Evolutionary conservation across 2,888 invertebrate species (phyloP).

Genomic region (Epinotia ramella): DNA sequence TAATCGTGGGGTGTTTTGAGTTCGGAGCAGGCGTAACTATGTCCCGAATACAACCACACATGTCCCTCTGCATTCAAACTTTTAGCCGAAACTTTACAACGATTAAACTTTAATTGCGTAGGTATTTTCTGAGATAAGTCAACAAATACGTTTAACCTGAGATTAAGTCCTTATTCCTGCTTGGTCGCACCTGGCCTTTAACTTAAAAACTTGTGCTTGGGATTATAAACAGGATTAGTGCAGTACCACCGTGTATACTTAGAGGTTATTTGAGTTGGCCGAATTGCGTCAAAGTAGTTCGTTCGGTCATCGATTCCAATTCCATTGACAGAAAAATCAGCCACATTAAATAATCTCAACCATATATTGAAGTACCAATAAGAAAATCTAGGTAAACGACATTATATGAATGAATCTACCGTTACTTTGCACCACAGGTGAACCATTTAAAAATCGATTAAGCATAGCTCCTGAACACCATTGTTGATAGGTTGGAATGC

Average conservation of each 20-base stretch:
- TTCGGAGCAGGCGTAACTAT: constrained; percentile 57
- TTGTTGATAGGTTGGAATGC: no score
- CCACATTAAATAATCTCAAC: no score
- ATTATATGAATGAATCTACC: not conserved
- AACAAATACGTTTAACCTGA: no score
- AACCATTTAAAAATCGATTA: no score
- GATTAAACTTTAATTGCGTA: not conserved
- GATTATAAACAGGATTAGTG: not conserved
- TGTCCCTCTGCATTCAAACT: constrained; percentile 49
- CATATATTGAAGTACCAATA: not conserved
- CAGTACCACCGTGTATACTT: not conserved
- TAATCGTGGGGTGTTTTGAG: constrained; percentile 66
- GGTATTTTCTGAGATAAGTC: no score
- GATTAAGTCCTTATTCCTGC: no score
- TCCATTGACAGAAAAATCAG: no score
- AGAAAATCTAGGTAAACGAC: no score
- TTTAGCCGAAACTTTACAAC: constrained; percentile 1
- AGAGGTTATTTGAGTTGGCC: no score
- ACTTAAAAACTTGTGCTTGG: not conserved
- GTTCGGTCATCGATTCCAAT: no score
- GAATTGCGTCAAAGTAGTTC: no score
- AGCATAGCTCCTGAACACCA: not conserved
- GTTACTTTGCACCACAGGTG: no score
- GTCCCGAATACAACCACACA: constrained; percentile 48
- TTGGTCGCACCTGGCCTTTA: not conserved